These are phyloP conservation scores for Calliphora vicina DNA, from an alignment of 1,140 invertebrate species.

Conservation along the genomic window DNA sequence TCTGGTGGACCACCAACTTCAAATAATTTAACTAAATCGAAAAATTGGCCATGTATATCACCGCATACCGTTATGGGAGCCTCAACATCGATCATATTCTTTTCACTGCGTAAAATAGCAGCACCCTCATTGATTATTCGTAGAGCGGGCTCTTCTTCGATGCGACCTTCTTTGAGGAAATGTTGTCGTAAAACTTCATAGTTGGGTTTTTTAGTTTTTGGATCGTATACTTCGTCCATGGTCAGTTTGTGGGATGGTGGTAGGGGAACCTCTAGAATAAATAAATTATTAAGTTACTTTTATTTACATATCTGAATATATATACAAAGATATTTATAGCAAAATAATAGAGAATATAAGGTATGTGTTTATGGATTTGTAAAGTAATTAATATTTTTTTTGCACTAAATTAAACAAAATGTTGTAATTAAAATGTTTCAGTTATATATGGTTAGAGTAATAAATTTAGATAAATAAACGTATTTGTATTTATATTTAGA, in stretches of 20 bases:
- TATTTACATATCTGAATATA: too few species aligned
- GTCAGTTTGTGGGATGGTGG: conserved; percentile 97
- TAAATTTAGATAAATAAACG: too few species aligned
- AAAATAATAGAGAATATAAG: too few species aligned
- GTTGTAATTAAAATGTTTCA: too few species aligned
- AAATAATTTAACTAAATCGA: conserved; percentile 99
- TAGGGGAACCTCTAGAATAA: conserved; percentile 80
- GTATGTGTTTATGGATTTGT: too few species aligned
- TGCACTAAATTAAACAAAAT: too few species aligned
- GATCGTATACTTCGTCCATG: conserved; percentile 95
- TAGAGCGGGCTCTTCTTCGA: conserved; percentile 94
- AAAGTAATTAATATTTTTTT: too few species aligned
- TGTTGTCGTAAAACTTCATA: conserved; percentile 98
- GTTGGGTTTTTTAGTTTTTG: conserved; percentile 89
- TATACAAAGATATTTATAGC: too few species aligned
- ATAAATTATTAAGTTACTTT: neutral
- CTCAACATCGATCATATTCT: conserved; percentile 99
- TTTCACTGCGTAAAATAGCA: conserved; percentile 92
- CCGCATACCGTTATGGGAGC: conserved; percentile 99
- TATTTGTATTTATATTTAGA: too few species aligned
- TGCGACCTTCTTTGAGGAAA: conserved; percentile 97
- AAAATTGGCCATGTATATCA: conserved; percentile 99
- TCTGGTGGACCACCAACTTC: conserved; percentile 98
- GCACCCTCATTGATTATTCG: conserved; percentile 98
- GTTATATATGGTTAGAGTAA: too few species aligned